Evolutionary conservation across 1,140 invertebrate genomes (phyloP).

Genomic region (Oryzaephilus surinamensis): DNA sequence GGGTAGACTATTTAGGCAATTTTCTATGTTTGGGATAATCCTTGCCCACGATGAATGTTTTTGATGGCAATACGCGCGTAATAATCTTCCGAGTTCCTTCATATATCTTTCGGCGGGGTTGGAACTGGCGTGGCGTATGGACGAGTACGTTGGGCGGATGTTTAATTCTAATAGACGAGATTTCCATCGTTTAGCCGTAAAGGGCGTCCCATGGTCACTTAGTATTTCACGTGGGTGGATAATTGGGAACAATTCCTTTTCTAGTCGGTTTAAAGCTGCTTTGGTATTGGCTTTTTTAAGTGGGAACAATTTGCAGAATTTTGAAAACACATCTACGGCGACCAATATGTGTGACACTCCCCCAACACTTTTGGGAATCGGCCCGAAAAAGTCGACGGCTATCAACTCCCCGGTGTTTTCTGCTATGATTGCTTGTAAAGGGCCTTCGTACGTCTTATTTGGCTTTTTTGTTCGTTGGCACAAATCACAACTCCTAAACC

Average conservation of each 20-base stretch:
- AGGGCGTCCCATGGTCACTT: conserved; percentile 20
- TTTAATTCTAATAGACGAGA: conserved; percentile 10
- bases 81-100: conserved; percentile 24
- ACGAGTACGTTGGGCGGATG: conserved; percentile 20
- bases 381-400: conserved; percentile 29
- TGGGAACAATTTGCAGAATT: conserved; percentile 29
- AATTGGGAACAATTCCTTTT: conserved; percentile 11
- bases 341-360: conserved; percentile 25
- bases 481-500: conserved; percentile 17
- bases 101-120: conserved; percentile 29
- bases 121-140: conserved; percentile 24
- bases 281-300: conserved; percentile 22
- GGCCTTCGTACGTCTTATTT: background rate
- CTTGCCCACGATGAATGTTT: too few relatives aligned
- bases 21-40: too few relatives aligned
- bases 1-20: too few relatives aligned
- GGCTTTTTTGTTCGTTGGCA: too few relatives aligned
- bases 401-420: conserved; percentile 23
- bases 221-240: conserved; percentile 12
- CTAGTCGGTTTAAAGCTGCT: conserved; percentile 10
- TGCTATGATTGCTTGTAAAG: conserved; percentile 10
- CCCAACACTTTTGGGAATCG: conserved; percentile 18
- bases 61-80: conserved; percentile 22
- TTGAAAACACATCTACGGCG: conserved; percentile 27
- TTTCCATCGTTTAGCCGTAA: conserved; percentile 14